Base-by-base conservation (phyloP, 2,113 vertebrate genomes). In the Lepidothrix coronata region DNA sequence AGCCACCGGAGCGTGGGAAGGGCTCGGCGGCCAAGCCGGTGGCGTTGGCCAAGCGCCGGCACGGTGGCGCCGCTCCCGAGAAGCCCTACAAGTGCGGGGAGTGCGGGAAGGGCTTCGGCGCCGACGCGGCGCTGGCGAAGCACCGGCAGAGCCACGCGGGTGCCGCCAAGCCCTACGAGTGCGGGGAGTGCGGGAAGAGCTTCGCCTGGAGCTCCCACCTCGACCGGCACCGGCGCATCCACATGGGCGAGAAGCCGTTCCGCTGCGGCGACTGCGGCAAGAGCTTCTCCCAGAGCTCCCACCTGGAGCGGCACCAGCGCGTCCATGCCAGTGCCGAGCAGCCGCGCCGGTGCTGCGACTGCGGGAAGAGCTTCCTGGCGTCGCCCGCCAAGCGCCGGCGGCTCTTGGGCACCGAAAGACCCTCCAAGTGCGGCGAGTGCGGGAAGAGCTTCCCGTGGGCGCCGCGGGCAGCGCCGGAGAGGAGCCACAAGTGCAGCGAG, bases 251-350 rank as follows among this genome's bases (percentile, higher is more conserved):
- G 4, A 96, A 93, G 3, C 96, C 70, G 10, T 75, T 72, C 17
- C 88, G 79, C 10, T 99, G 99, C 85, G 95, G 95, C 12, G 96
- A 98, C 57, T 98, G 98, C 6, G 96, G 96, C 2, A 95, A 95
- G 35, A 76, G 93, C 3, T 96, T 96, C 9, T 93, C 93, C 0
- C 93, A 91, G 9, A 92, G 91, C 1, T 96, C 95, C 46, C 94
- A 96, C n/a, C 0, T 96, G 71, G 89, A 90, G 6, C 65, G 88
- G 71, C 96, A 96, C 71, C 94, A 44, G 5, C 87, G 92, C 1
- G 54, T 85, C 31, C 94, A 96, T 0, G 55, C 23, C 4, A 13
- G 49, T 13, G 13, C 49, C 49, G 49, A 57, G 21, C 68, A 75
- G 2, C 82, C 89, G 3, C 81, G 41, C 17, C 41, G 37, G 0